Conservation (phyloP, 2,888 invertebrate genomes). For the Synanthedon andrenaeformis region DNA sequence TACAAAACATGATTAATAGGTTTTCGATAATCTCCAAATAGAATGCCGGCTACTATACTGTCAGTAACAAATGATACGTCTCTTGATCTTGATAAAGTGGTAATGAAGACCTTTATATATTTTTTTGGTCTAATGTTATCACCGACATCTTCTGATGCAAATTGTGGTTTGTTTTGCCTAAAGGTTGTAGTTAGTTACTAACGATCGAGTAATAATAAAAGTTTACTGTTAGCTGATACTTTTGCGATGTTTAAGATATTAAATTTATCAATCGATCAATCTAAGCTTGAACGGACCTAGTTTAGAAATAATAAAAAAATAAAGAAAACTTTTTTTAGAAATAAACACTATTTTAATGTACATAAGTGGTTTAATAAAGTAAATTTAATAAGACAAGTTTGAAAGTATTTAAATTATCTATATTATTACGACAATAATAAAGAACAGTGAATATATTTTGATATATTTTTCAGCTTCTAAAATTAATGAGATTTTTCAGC, state of each 20-base stretch:
- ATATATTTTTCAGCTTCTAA: too few species aligned
- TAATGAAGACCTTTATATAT: conserved; percentile 17
- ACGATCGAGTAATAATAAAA: background rate
- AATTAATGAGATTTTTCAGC: too few species aligned
- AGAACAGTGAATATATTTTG: too few species aligned
- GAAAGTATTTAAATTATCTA: too few species aligned
- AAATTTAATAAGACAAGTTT: too few species aligned
- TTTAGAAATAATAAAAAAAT: too few species aligned
- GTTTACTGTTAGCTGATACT: background rate
- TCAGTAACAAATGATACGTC: conserved; percentile 33
- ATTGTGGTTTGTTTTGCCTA: conserved; percentile 10
- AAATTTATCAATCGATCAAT: too few species aligned
- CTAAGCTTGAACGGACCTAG: too few species aligned
- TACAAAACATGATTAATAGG: conserved; percentile 19
- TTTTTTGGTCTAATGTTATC: conserved; percentile 12
- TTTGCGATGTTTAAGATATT: background rate
- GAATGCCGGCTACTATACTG: conserved; percentile 23
- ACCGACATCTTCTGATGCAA: conserved; percentile 11
- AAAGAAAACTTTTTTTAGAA: too few species aligned
- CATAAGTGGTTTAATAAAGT: too few species aligned
- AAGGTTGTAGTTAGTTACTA: background rate
- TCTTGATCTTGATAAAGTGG: conserved; percentile 10
- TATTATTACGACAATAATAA: too few species aligned
- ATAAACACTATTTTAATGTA: too few species aligned
- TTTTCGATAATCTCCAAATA: conserved; percentile 24